Evolutionary conservation across 2,888 invertebrate genomes (phyloP).

Genomic region (Nomada fucata): DNA sequence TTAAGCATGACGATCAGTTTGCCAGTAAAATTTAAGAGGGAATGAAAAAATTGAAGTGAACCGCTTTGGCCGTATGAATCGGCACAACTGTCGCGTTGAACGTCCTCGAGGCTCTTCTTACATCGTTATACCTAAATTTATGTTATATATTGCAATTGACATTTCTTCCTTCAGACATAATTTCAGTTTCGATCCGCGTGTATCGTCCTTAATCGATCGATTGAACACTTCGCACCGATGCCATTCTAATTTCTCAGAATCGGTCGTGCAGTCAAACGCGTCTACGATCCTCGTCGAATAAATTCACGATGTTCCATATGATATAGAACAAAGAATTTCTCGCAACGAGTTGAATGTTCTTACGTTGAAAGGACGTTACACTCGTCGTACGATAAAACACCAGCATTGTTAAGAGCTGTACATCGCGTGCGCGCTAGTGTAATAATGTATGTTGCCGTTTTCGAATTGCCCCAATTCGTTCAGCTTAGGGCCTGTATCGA

Average conservation of each 20-base stretch:
- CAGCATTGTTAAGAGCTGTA: slow-evolving; percentile 12
- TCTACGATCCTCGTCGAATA: slow-evolving; percentile 6
- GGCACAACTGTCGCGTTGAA: slow-evolving; percentile 16
- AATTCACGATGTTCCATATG: not conserved
- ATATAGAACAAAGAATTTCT: slow-evolving; percentile 5
- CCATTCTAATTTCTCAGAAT: slow-evolving; percentile 66
- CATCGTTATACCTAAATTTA: slow-evolving; percentile 61
- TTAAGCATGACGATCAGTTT: no score
- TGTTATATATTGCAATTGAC: slow-evolving; percentile 69
- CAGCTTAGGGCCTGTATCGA: slow-evolving; percentile 47
- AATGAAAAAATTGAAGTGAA: no score
- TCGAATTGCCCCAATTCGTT: slow-evolving; percentile 42
- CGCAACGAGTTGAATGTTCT: slow-evolving; percentile 13
- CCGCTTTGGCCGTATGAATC: no score
- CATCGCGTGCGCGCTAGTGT: not conserved
- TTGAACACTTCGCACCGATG: slow-evolving; percentile 50
- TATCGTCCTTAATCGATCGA: slow-evolving; percentile 16
- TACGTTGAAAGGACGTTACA: slow-evolving; percentile 54
- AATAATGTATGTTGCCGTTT: not conserved
- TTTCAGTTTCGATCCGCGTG: slow-evolving; percentile 27
- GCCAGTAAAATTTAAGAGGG: no score
- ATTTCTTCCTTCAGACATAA: slow-evolving; percentile 64
- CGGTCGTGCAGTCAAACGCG: slow-evolving; percentile 51
- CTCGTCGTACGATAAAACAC: slow-evolving; percentile 42
- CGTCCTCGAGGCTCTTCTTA: slow-evolving; percentile 31